Base-by-base conservation (phyloP, 1,140 invertebrate genomes). In the Drosophila setifemur region DNA sequence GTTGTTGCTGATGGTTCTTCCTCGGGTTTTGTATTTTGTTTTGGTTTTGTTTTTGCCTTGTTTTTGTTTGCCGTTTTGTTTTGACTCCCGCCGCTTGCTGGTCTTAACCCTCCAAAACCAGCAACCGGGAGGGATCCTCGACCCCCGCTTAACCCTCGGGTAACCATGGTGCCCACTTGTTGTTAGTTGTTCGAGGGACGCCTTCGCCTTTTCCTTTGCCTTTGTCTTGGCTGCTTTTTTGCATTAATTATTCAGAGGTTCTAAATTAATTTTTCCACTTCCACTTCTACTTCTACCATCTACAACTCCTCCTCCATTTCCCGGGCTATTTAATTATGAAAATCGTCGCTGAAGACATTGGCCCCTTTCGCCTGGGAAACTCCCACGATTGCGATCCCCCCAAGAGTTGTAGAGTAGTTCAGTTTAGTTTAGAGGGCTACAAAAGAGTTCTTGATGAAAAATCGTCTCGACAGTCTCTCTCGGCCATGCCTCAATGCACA, bases 231-330 rank as follows among this genome's bases (percentile, higher is more conserved):
- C n/a, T 60, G 54, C 57, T 37, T 49, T 43, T 63, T 58, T 64
- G 78, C 78, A 82, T 82, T 82, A 77, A 83, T 82, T 82, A 82
- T 83, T 37, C 70, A 47, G 61, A 40, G 14, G 18, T 47, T 25
- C 28, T 33, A 85, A 79, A 79, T 83, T 79, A 85, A 85, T 79
- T 75, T 76, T 64, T 5, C 54, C 54, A n/a, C n/a, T n/a, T n/a
- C n/a, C n/a, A n/a, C n/a, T n/a, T n/a, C n/a, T n/a, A n/a, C n/a
- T n/a, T n/a, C n/a, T n/a, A n/a, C n/a, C 63, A 40, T 26, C 45
- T 39, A 4, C 35, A 11, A 9, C 25, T n/a, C 9, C 21, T 8
- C 9, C 54, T 11, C 28, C 5, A 8, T 21, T 14, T 4, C 21
- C 21, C 2, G 21, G 2, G 5, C 61, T 69, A 81, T 82, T 82